Conservation (phyloP, 2,797 vertebrate species). For the Bradypus variegatus region DNA sequence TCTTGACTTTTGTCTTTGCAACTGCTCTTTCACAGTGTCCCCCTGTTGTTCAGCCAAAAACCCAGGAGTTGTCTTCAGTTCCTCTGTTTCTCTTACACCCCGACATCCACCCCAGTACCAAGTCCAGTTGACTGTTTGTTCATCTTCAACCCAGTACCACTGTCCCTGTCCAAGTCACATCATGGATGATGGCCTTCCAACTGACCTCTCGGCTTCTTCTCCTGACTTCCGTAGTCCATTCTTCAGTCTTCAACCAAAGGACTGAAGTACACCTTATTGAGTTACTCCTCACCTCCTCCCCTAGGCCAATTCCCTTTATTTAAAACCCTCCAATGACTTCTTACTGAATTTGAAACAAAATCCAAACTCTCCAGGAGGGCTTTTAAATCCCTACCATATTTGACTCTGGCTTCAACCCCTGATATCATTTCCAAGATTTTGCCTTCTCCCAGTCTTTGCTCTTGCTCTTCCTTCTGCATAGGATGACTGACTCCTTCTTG, state of each 20-base stretch:
- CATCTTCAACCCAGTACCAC: background rate
- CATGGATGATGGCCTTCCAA: background rate
- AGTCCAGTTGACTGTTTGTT: background rate
- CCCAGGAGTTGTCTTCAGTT: background rate
- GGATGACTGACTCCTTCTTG: background rate
- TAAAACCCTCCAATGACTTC: background rate
- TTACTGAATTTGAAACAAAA: background rate
- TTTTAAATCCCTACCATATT: background rate
- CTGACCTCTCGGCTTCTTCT: background rate
- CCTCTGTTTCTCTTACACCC: background rate
- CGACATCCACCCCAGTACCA: background rate
- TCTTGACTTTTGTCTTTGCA: background rate
- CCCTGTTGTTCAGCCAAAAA: background rate
- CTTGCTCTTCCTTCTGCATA: background rate
- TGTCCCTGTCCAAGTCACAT: background rate
- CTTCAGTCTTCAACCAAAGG: background rate
- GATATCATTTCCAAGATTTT: background rate
- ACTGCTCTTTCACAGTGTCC: background rate
- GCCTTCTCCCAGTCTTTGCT: background rate
- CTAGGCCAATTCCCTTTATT: background rate
- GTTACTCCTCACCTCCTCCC: background rate
- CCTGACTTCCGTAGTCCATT: background rate
- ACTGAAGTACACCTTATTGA: background rate
- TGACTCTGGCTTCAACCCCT: background rate
- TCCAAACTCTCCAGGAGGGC: background rate